These are phyloP conservation scores for Catostomus latipinnis DNA, from an alignment of 2,797 vertebrate species.

Conservation along the genomic window DNA sequence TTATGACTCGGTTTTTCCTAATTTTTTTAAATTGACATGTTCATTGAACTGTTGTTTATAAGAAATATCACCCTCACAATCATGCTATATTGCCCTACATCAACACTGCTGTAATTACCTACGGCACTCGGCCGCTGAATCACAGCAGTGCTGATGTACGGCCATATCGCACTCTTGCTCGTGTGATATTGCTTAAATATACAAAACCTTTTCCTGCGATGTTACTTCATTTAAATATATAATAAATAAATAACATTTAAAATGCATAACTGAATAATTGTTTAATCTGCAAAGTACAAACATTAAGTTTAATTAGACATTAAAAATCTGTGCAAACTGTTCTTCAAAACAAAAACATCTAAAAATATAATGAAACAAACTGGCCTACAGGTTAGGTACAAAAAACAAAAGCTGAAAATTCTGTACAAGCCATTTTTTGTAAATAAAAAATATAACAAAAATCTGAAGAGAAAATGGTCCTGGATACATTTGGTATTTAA, in stretches of 20 bases:
- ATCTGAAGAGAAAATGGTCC: conserved; percentile 30
- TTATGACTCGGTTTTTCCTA: too few species aligned
- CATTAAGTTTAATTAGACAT: conserved; percentile 49
- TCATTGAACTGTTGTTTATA: too few species aligned
- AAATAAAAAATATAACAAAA: conserved; percentile 29
- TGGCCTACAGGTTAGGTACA: conserved; percentile 51
- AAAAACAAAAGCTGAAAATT: conserved; percentile 17
- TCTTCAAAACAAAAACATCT: conserved; percentile 32
- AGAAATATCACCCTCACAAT: too few species aligned
- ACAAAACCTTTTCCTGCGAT: too few species aligned
- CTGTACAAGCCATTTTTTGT: conserved; percentile 44
- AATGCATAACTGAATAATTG: conserved; percentile 20
- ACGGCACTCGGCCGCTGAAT: too few species aligned
- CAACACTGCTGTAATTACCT: too few species aligned
- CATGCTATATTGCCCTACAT: too few species aligned
- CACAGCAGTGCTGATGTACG: too few species aligned
- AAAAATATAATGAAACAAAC: conserved; percentile 54
- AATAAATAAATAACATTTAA: neutral
- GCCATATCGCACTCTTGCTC: too few species aligned
- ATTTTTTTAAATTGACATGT: too few species aligned
- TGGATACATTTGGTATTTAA: conserved; percentile 41
- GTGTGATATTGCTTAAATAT: too few species aligned
- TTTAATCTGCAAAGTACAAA: conserved; percentile 54
- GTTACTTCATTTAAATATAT: too few species aligned
- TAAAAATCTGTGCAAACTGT: conserved; percentile 56